A percentile compares a stretch with the other conserved stretches of the same genome.
Conservation (phyloP, 2,113 vertebrate genomes). For the Isichthys henryi region DNA sequence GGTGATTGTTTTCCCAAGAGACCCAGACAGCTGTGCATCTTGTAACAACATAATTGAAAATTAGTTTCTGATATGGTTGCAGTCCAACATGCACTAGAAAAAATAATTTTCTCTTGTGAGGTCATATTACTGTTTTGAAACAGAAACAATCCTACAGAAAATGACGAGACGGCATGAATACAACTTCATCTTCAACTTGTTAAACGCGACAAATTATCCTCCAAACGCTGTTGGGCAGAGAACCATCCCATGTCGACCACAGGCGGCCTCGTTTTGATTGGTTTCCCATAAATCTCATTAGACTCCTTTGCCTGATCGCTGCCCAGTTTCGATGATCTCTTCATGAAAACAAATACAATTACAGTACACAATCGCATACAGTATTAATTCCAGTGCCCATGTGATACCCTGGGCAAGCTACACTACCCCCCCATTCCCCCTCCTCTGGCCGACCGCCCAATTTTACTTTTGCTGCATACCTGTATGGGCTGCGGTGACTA, state of each 20-base stretch:
- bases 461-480: background rate
- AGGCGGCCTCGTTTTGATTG: background rate
- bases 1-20: background rate
- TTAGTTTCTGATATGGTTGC: background rate
- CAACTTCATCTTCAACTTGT: background rate
- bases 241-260: background rate
- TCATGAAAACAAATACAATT: background rate
- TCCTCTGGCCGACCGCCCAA: background rate
- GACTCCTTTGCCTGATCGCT: background rate
- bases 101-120: background rate
- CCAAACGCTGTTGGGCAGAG: background rate
- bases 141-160: background rate
- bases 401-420: background rate
- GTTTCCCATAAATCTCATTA: slow-evolving; percentile 7
- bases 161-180: background rate
- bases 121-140: background rate
- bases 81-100: background rate
- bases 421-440: background rate
- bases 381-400: background rate
- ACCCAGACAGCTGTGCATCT: background rate
- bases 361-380: background rate
- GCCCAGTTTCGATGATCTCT: background rate
- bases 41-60: background rate
- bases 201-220: background rate
- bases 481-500: background rate